These are phyloP conservation scores for Phoxinus phoxinus DNA, from an alignment of 2,113 vertebrate species.

Conservation along the genomic window DNA sequence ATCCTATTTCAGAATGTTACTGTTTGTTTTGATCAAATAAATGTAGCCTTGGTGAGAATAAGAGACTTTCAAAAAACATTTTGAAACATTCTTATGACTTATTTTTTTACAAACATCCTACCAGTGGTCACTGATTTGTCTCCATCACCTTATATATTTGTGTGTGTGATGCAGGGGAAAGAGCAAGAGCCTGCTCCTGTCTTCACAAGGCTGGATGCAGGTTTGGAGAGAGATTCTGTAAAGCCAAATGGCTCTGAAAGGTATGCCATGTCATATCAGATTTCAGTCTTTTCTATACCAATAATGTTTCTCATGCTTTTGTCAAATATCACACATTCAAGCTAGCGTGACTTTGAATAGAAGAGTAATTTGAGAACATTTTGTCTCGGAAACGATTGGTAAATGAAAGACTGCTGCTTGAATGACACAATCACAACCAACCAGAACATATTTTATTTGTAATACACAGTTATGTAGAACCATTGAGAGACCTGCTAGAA, in stretches of 20 bases:
- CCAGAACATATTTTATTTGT: neutral
- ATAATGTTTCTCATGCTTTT: neutral
- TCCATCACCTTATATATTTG: neutral
- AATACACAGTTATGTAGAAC: neutral
- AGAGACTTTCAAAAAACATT: neutral
- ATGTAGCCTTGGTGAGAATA: neutral
- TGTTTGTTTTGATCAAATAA: no score
- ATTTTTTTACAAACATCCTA: neutral
- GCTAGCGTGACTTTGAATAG: neutral
- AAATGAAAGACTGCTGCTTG: neutral
- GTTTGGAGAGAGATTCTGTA: neutral
- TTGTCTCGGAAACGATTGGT: neutral
- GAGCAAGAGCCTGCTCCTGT: constrained; percentile 5
- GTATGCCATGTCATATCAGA: neutral
- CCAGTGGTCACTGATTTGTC: neutral
- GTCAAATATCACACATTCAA: no score
- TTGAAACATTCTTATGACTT: neutral
- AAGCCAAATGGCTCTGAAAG: neutral
- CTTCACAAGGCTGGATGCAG: neutral
- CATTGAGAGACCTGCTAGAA: neutral
- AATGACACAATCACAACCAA: neutral
- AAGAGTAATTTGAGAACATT: neutral
- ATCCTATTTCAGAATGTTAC: neutral
- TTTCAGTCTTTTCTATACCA: neutral
- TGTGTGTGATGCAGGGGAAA: constrained; percentile 38